Conservation (phyloP, 2,888 invertebrate genomes). For the Vanessa cardui region DNA sequence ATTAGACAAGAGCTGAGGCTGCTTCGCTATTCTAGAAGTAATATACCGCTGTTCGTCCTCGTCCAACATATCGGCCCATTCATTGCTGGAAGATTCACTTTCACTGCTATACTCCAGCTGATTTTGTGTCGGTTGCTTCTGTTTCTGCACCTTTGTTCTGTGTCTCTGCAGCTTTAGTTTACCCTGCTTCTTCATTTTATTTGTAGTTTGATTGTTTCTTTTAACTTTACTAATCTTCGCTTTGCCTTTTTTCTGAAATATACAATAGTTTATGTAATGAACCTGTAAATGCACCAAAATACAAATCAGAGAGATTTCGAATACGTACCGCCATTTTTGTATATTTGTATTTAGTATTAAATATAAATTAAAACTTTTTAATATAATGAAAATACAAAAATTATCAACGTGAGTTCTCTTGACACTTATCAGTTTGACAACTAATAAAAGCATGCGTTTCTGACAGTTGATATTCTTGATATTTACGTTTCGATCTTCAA, state of each 20-base stretch:
- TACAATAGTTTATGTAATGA: conserved; percentile 11
- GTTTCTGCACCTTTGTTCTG: conserved; percentile 63
- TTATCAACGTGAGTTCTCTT: conserved; percentile 48
- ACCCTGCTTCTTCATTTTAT: conserved; percentile 82
- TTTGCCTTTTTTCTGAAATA: conserved; percentile 78
- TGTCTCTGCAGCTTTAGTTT: conserved; percentile 77
- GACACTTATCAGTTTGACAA: conserved; percentile 15
- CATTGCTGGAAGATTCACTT: conserved; percentile 77
- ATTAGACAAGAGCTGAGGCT: conserved; percentile 68
- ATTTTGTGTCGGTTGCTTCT: conserved; percentile 56
- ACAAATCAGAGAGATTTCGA: not conserved
- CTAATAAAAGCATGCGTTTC: not conserved
- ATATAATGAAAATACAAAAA: conserved; percentile 37
- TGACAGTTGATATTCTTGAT: not conserved
- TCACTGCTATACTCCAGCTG: conserved; percentile 72
- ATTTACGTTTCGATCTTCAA: not conserved
- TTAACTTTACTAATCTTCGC: conserved; percentile 81
- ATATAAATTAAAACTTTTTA: conserved; percentile 4
- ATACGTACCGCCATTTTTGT: conserved; percentile 67
- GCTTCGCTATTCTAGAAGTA: conserved; percentile 67
- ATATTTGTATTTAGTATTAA: conserved; percentile 8
- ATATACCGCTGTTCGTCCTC: conserved; percentile 82
- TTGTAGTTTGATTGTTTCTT: conserved; percentile 81
- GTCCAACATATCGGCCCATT: conserved; percentile 83
- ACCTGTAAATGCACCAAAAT: conserved; percentile 6